Conservation (phyloP, 2,888 invertebrate genomes). For the Chaitophorus viminalis region DNA sequence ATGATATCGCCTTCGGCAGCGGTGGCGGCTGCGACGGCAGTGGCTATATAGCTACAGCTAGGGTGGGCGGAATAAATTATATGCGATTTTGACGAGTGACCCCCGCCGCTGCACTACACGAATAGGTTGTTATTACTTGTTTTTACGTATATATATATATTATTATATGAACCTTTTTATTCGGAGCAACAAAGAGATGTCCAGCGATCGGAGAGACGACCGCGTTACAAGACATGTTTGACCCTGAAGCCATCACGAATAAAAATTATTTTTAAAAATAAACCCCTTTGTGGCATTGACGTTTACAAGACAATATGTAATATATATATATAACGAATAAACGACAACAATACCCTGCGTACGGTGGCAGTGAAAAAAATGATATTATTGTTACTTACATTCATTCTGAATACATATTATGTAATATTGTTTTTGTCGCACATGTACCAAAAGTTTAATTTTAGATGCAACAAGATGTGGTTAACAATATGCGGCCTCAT, state of each 20-base stretch:
- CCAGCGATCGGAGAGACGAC: not conserved
- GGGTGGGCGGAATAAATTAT: constrained; percentile 61
- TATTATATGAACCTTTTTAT: constrained; percentile 11
- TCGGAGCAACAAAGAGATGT: constrained; percentile 41
- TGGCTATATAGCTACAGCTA: not conserved
- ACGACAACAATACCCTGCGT: not conserved
- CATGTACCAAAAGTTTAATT: no score
- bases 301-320: not conserved
- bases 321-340: not conserved
- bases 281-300: constrained; percentile 1
- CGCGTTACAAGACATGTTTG: constrained; percentile 14
- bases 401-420: no score
- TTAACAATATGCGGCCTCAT: no score
- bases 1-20: constrained; percentile 38
- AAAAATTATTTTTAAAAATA: constrained; percentile 7
- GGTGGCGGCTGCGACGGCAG: not conserved
- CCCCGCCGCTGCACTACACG: constrained; percentile 4
- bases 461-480: no score
- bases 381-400: no score
- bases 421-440: no score
- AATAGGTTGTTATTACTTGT: constrained; percentile 32
- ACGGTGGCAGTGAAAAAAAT: not conserved
- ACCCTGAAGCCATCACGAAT: constrained; percentile 57
- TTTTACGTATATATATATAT: not conserved
- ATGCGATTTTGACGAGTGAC: constrained; percentile 51